Conservation (phyloP, 64 coral and sea anemone genomes). For the Pocillopora damicornis region DNA sequence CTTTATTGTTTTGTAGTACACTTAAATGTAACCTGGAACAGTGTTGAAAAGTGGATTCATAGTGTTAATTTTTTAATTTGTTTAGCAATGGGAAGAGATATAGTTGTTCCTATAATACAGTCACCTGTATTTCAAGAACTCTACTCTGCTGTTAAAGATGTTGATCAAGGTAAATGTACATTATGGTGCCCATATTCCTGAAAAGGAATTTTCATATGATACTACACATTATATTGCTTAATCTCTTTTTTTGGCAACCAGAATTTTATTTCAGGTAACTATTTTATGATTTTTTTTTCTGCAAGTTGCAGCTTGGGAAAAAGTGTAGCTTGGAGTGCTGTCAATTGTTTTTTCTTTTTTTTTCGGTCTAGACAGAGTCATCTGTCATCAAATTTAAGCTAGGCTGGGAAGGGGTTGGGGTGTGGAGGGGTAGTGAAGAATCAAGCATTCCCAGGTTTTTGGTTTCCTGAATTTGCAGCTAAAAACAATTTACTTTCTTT, state of each 20-base stretch:
- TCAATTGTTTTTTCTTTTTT: no score
- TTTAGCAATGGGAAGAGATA: constrained; percentile 7
- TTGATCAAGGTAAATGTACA: not conserved
- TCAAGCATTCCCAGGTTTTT: no score
- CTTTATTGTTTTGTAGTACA: not conserved
- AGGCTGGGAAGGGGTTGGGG: no score
- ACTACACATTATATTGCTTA: no score
- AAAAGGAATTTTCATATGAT: not conserved
- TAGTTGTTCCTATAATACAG: constrained; percentile 31
- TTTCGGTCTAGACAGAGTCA: no score
- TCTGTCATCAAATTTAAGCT: no score
- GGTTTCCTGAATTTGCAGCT: not conserved
- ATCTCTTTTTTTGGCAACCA: no score
- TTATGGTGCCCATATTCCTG: not conserved
- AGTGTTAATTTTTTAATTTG: not conserved
- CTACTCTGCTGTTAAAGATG: not conserved
- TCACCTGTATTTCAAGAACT: constrained; percentile 31
- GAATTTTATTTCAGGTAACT: no score
- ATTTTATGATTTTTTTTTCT: no score
- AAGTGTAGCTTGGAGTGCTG: no score
- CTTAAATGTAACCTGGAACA: not conserved
- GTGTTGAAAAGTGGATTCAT: not conserved
- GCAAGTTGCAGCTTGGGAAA: no score
- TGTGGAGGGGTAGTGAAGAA: no score
- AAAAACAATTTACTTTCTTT: not conserved